Evolutionary conservation across 2,113 vertebrate species (phyloP).

Genomic region (Mus musculus): GRCm39 chr13:26537001-26537500

Average conservation of each 20-base stretch:
- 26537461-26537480: not conserved
- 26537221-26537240: no score
- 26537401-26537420: not conserved
- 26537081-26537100: not conserved
- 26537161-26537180: not conserved
- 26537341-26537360: not conserved
- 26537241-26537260: no score
- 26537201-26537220: no score
- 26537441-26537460: not conserved
- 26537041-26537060: no score
- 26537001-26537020: not conserved
- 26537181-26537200: not conserved
- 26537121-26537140: not conserved
- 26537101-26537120: no score
- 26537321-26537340: not conserved
- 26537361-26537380: not conserved
- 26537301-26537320: not conserved
- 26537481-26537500: not conserved
- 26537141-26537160: not conserved
- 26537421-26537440: not conserved
- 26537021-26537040: not conserved
- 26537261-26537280: no score
- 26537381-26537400: not conserved
- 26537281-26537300: not conserved
- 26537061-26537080: not conserved